These are phyloP conservation scores for Cryptus viduatorius DNA, from an alignment of 2,888 invertebrate genomes.

Conservation along the genomic window DNA sequence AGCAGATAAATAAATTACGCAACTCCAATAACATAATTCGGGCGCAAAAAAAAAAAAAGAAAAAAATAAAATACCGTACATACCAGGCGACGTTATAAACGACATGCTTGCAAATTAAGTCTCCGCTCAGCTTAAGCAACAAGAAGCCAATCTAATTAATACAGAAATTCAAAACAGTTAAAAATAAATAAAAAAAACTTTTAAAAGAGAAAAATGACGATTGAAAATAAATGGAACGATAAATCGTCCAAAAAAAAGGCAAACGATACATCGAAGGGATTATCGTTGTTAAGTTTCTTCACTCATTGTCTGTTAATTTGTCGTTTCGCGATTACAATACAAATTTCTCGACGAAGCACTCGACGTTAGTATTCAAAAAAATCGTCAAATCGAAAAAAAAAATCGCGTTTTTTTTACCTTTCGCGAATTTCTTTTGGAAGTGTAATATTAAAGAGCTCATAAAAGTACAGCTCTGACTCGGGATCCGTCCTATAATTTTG, in stretches of 20 bases:
- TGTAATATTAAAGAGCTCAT: slow-evolving; percentile 81
- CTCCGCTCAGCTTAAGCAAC: slow-evolving; percentile 60
- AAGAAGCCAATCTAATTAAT: slow-evolving; percentile 57
- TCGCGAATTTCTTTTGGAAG: slow-evolving; percentile 47
- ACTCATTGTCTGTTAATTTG: slow-evolving; percentile 1
- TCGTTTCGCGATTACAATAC: slow-evolving; percentile 7
- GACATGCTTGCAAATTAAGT: slow-evolving; percentile 75
- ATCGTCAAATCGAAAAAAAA: slow-evolving; percentile 4
- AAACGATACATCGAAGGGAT: neutral
- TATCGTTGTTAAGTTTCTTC: neutral
- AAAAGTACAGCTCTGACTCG: slow-evolving; percentile 80
- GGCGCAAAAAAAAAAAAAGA: slow-evolving; percentile 41
- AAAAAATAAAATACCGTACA: slow-evolving; percentile 65
- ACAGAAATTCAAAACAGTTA: slow-evolving; percentile 53
- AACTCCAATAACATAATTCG: neutral
- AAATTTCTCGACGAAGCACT: neutral
- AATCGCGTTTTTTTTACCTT: slow-evolving; percentile 48
- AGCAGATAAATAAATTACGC: slow-evolving; percentile 58
- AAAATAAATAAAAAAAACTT: slow-evolving; percentile 54
- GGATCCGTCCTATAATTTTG: slow-evolving; percentile 79
- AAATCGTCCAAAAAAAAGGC: slow-evolving; percentile 39
- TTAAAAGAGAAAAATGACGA: slow-evolving; percentile 48
- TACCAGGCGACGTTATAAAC: slow-evolving; percentile 66
- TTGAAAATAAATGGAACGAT: slow-evolving; percentile 31
- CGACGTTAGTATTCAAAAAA: slow-evolving; percentile 40